phyloP scores from a whole-genome alignment of 1,140 invertebrate genomes.

The Metaphire vulgaris region DNA sequence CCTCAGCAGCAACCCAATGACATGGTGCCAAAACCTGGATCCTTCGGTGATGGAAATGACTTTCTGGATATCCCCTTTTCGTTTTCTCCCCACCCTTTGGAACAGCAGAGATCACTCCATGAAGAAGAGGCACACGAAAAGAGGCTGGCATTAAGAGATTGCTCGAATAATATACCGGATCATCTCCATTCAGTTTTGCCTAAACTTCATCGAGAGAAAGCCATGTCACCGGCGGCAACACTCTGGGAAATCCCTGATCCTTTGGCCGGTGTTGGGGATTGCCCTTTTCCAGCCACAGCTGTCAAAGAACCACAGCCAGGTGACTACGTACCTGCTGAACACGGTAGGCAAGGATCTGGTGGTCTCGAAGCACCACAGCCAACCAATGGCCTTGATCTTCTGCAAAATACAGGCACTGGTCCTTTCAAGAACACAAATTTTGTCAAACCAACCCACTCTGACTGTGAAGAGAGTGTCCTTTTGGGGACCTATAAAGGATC shows the following conservation, averaged over 20 bases:
- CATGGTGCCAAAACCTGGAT: too few relatives aligned
- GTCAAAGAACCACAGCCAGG: slow-evolving; percentile 25
- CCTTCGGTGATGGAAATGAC: too few relatives aligned
- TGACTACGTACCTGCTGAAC: not conserved
- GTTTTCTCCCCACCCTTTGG: too few relatives aligned
- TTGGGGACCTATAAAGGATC: too few relatives aligned
- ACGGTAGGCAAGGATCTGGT: not conserved
- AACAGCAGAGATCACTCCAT: too few relatives aligned
- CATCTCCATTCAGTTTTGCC: not conserved
- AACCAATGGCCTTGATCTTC: not conserved
- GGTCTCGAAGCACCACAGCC: not conserved
- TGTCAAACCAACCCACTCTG: not conserved
- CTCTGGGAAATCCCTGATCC: slow-evolving; percentile 44
- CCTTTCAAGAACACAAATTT: slow-evolving; percentile 31
- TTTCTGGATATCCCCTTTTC: too few relatives aligned
- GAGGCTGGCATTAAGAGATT: not conserved
- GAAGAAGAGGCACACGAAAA: not conserved
- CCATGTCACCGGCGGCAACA: slow-evolving; percentile 46
- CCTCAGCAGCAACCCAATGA: too few relatives aligned
- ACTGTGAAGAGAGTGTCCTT: too few relatives aligned
- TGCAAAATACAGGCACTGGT: not conserved
- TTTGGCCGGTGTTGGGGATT: slow-evolving; percentile 34
- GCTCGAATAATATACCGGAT: not conserved
- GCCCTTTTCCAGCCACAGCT: slow-evolving; percentile 40
- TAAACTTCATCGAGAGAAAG: slow-evolving; percentile 28